Base-by-base conservation (phyloP, 2,113 vertebrate species). In the Trinectes maculatus region DNA sequence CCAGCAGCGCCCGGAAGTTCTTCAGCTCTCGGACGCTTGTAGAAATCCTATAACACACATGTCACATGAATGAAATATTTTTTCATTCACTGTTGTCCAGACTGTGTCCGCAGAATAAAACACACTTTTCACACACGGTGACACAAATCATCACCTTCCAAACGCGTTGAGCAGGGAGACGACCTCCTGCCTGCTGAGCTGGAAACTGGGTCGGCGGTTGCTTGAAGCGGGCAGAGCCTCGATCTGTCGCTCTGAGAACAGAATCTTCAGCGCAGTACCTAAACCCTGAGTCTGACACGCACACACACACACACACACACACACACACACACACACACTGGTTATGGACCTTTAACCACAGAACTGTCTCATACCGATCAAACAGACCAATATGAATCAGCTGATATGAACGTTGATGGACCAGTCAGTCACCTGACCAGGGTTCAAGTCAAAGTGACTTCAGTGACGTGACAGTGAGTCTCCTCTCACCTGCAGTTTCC, bases 161-260 rank as follows among this genome's bases (percentile, higher is more conserved):
- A 98, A 97, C 62, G 96, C 95, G 53, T 98, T 98, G 72, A 98
- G 90, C 57, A 98, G 91, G 24, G 96, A 94, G 52, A 98, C 95
- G 1, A 95, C 93, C 86, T 98, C 96, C 83, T 98, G 96, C 51
- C 96, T 94, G 28, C 86, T 96, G 52, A 98, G 93, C 81, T 95
- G 94, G 86, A 99, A 98, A 12, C 89, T 85, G 5, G 93, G 93
- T 51, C 60, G 81, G 29, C 83, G 91, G n/a, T 84, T 77, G 44
- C 89, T 89, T 1, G 90, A 92, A 52, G 91, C 90, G 1, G 95
- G 93, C 42, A 97, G 91, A 61, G 88, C 93, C 52, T 94, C 93
- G 13, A 98, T 97, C 82, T 95, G 87, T 42, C 91, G 94, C 85
- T 95, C 93, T 0, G 97, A 98, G 82, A 99, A 98, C 47, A 98